Evolutionary conservation across 2,797 vertebrate species (phyloP), one percentile per base, ranked within the genome.

Genomic region (Chromis chromis): DNA sequence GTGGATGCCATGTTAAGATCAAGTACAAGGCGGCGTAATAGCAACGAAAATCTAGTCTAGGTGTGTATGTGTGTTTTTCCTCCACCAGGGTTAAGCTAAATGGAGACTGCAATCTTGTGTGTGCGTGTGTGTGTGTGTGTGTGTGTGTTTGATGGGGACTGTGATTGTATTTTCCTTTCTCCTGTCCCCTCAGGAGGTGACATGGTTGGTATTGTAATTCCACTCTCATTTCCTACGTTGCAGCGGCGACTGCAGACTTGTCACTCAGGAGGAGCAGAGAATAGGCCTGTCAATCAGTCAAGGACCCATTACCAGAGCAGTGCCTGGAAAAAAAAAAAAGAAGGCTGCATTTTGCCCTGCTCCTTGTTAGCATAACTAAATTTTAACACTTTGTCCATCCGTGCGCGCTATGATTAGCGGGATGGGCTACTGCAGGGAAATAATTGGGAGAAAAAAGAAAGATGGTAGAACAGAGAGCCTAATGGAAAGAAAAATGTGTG

Each of bases 141-240:
- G 69, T 73, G 81, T 63, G 57, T 61, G 71, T 61, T 83, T 91
- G 91, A 90, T 90, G 72, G 86, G 64, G 85, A 87, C 81, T 74
- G 81, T 91, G 91, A 93, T 91, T 94, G 91, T 92, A 84, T 93
- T 92, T 92, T 89, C 83, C 81, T 91, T 87, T 87, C 86, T 80
- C 84, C 84, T 84, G 81, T 91, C 92, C 92, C 92, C 89, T 59
- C 87, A 93, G 90, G 91, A 93, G 92, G 90, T 93, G 91, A 94
- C 92, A 91, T 85, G 85, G 86, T 86, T 82, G 88, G 78, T 90
- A 94, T 94, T 94, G 91, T 94, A 93, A 94, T 94, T 93, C 93
- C 93, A 91, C 91, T 93, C 91, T 93, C 92, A 94, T 94, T 94
- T 93, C 90, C 93, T 84, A 80, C 82, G 76, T 84, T 75, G 77